These are phyloP conservation scores for Drosophila monieri DNA, from an alignment of 2,888 invertebrate genomes.

Conservation along the genomic window DNA sequence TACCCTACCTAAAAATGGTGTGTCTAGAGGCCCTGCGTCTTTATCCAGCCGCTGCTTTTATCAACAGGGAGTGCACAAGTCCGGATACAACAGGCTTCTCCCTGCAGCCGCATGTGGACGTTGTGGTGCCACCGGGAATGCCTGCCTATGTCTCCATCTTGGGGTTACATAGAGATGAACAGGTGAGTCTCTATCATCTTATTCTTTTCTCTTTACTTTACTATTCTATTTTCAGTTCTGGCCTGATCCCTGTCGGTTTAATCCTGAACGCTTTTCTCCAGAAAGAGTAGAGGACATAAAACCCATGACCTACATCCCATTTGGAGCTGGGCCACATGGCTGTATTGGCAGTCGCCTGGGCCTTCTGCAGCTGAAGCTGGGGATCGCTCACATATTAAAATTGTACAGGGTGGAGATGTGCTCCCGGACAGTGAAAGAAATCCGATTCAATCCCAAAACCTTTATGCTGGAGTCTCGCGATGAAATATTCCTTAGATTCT, in stretches of 20 bases:
- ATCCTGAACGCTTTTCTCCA: slow-evolving; percentile 79
- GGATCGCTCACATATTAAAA: slow-evolving; percentile 74
- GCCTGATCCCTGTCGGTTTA: slow-evolving; percentile 75
- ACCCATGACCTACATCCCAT: slow-evolving; percentile 80
- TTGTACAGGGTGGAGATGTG: slow-evolving; percentile 65
- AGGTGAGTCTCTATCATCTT: slow-evolving; percentile 49
- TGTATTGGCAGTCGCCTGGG: slow-evolving; percentile 83
- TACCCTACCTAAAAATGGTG: slow-evolving; percentile 84
- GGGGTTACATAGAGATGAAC: slow-evolving; percentile 80
- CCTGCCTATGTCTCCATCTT: slow-evolving; percentile 80
- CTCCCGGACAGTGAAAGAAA: slow-evolving; percentile 61
- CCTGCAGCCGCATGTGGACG: slow-evolving; percentile 69
- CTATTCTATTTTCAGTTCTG: slow-evolving; percentile 67
- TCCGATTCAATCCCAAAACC: slow-evolving; percentile 78
- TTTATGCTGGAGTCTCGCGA: slow-evolving; percentile 78
- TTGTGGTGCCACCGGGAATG: slow-evolving; percentile 78
- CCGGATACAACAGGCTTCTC: slow-evolving; percentile 55
- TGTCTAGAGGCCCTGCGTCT: slow-evolving; percentile 80
- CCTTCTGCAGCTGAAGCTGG: slow-evolving; percentile 78
- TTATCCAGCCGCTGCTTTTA: slow-evolving; percentile 81
- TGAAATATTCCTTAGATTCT: slow-evolving; percentile 73
- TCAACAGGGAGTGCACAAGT: slow-evolving; percentile 79
- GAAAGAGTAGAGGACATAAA: slow-evolving; percentile 52
- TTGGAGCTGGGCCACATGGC: slow-evolving; percentile 81
- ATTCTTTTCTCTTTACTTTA: background rate